phyloP scores from a whole-genome alignment of 2,888 invertebrate genomes.

The Meandrusa payeni region DNA sequence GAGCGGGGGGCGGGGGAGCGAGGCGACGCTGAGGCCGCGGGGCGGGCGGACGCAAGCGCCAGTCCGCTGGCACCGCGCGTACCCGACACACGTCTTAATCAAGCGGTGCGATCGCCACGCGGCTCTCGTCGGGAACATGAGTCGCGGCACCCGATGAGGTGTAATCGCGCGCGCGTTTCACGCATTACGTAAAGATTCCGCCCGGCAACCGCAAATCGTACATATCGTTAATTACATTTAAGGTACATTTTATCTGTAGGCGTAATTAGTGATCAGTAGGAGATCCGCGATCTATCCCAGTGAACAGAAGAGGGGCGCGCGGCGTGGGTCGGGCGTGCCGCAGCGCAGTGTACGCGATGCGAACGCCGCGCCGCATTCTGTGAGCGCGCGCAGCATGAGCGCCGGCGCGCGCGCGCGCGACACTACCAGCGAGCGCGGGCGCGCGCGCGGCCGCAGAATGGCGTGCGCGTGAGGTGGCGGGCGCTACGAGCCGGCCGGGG shows the following conservation, averaged over 20 bases:
- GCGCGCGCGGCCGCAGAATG: conserved; percentile 45
- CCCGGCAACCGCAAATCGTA: conserved; percentile 33
- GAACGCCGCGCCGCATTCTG: conserved; percentile 41
- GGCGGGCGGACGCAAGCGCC: conserved; percentile 49
- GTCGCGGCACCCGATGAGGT: conserved; percentile 66
- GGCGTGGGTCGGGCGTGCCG: conserved; percentile 51
- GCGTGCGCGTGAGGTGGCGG: conserved; percentile 58
- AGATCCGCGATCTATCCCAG: too few species aligned
- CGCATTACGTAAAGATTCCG: conserved; percentile 61
- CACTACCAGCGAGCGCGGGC: conserved; percentile 37
- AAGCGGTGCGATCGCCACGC: conserved; percentile 56
- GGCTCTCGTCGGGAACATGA: conserved; percentile 60
- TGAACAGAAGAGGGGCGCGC: too few species aligned
- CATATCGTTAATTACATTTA: conserved; percentile 45
- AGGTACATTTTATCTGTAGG: too few species aligned
- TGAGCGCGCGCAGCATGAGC: conserved; percentile 43
- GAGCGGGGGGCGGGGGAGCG: conserved; percentile 33
- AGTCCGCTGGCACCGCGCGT: conserved; percentile 63
- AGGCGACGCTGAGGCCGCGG: conserved; percentile 32
- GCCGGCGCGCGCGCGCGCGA: conserved; percentile 38
- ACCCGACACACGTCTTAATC: conserved; percentile 56
- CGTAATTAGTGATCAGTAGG: conserved; percentile 31
- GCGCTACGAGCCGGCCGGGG: conserved; percentile 62
- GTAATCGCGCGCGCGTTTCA: conserved; percentile 53
- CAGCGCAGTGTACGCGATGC: conserved; percentile 56